Evolutionary conservation across 2,888 invertebrate genomes (phyloP).

Genomic region (Cephonodes hylas): DNA sequence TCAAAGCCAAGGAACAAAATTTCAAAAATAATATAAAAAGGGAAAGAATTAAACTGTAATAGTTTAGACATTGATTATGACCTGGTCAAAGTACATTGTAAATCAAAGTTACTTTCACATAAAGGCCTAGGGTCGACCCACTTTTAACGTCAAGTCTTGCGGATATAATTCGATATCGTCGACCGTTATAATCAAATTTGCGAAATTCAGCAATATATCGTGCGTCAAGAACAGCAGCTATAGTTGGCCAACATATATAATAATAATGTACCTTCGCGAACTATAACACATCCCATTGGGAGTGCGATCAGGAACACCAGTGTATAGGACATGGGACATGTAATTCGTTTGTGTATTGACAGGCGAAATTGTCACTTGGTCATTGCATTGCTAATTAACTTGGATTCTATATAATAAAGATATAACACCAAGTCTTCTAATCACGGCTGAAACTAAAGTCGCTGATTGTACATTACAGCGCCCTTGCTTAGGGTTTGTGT

Average conservation of each 20-base stretch:
- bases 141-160: conserved; percentile 39
- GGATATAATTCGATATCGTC: conserved; percentile 53
- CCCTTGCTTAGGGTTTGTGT: too few relatives aligned
- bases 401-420: too few relatives aligned
- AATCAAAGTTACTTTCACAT: conserved; percentile 40
- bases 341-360: neutral
- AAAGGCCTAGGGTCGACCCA: conserved; percentile 29
- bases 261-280: neutral
- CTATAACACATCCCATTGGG: neutral
- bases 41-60: conserved; percentile 19
- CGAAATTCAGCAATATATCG: conserved; percentile 57
- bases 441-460: too few relatives aligned
- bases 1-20: neutral
- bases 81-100: conserved; percentile 40
- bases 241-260: conserved; percentile 36
- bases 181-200: conserved; percentile 61
- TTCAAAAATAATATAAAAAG: neutral
- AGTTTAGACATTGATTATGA: conserved; percentile 44
- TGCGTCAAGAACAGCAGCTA: conserved; percentile 41
- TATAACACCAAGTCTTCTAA: too few relatives aligned
- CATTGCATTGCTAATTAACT: neutral
- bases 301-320: neutral
- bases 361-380: neutral
- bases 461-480: too few relatives aligned
- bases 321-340: too few relatives aligned